Evolutionary conservation across 2,797 vertebrate species (phyloP).

Genomic region (Periparus ater): DNA sequence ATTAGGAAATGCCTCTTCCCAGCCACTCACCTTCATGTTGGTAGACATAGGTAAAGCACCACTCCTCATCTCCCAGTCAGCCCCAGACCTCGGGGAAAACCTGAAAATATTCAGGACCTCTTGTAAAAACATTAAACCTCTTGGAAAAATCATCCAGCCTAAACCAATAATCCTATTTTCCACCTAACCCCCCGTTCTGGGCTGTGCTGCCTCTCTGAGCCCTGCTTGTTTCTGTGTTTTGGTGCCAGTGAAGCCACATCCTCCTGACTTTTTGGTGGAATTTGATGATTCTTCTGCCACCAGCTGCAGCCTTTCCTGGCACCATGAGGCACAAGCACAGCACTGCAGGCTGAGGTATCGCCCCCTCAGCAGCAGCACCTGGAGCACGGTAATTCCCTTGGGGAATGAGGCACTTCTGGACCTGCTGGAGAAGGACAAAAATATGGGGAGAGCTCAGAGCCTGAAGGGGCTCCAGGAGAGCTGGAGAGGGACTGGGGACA

Average conservation of each 20-base stretch:
- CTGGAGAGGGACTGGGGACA: background rate
- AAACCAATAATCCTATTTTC: background rate
- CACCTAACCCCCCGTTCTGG: fast-evolving
- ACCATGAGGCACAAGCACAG: background rate
- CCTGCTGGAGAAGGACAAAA: too few species aligned
- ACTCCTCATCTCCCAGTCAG: background rate
- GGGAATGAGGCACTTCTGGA: fast-evolving
- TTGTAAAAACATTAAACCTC: background rate
- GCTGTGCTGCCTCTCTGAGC: background rate
- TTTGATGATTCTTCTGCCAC: conserved; percentile 69
- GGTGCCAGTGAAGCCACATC: conserved; percentile 78
- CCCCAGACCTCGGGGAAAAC: background rate
- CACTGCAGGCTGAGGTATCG: conserved; percentile 78
- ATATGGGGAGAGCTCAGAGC: background rate
- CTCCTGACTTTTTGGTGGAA: conserved; percentile 70
- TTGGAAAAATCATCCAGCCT: background rate
- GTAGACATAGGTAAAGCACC: conserved; percentile 78
- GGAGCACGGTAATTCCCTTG: conserved; percentile 67
- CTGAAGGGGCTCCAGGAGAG: background rate
- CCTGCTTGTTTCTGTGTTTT: background rate
- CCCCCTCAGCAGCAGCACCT: background rate
- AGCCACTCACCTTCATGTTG: conserved; percentile 66
- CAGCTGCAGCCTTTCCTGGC: conserved; percentile 73
- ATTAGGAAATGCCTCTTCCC: conserved; percentile 77
- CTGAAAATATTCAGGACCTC: background rate